Evolutionary conservation across 2,888 invertebrate species (phyloP), one percentile per base, ranked within the genome.

Genomic region (Noctua janthina): DNA sequence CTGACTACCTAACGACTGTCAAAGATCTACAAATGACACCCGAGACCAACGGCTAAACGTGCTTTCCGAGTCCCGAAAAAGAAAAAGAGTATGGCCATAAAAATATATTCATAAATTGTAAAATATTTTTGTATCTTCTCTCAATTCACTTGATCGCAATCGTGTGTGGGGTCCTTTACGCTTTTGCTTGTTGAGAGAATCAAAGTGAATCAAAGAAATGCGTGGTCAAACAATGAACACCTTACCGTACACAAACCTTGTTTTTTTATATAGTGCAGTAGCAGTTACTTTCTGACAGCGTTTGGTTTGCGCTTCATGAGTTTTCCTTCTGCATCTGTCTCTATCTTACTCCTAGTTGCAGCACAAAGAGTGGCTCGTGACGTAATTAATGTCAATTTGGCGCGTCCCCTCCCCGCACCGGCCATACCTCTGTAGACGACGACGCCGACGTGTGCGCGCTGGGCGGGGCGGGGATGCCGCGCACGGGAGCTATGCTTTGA

Each of bases 401-500:
- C 29, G 39, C 54, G n/a, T 39, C 68, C 56, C 15, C 54, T 46
- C 73, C 74, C 68, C 29, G 15, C 59, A 20, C 73, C 35, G 8
- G 54, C 23, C 83, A 66, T 66, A 54, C 62, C 71, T 64, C 43
- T n/a, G n/a, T 59, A 62, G 15, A 71, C 46, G 29, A 59, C 11
- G n/a, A 43, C 39, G 66, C 10, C 10, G 43, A 23, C 35, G 43
- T 29, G 54, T 46, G 56, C 56, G n/a, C 72, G 64, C 70, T 43
- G 43, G 73, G 54, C 39, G 39, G 82, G 66, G 74, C 56, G 77
- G 71, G 74, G 79, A 86, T 88, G 84, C 84, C 86, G 78, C 20
- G 56, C 67, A 35, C 46, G 75, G 74, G 66, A 77, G 87, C 85
- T 85, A 90, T 90, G 91, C 91, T 90, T 90, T 90, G 91, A 83